These are phyloP conservation scores for Melanostoma mellinum DNA, from an alignment of 2,888 invertebrate genomes.

Conservation along the genomic window DNA sequence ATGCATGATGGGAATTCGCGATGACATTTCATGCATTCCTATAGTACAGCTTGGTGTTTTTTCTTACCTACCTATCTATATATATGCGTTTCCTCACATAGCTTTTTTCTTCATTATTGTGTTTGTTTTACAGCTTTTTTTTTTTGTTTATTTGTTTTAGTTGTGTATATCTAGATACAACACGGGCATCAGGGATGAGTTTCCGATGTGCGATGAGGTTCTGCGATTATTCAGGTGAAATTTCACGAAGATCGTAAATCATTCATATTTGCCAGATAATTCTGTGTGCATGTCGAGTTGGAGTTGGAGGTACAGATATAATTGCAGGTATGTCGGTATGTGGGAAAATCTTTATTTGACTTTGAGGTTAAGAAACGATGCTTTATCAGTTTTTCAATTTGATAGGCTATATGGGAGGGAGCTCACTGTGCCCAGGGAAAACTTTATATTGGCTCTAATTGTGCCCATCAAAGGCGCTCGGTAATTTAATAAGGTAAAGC, in stretches of 20 bases:
- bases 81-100: slow-evolving; percentile 12
- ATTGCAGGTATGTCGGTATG: slow-evolving; percentile 12
- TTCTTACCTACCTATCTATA: slow-evolving; percentile 1
- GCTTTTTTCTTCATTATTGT: slow-evolving; percentile 14
- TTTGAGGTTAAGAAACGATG: background rate
- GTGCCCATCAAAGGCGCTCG: too few relatives aligned
- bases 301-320: slow-evolving; percentile 16
- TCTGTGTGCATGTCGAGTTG: slow-evolving; percentile 33
- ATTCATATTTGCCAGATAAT: slow-evolving; percentile 55
- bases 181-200: slow-evolving; percentile 37
- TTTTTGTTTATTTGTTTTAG: slow-evolving; percentile 24
- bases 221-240: slow-evolving; percentile 53
- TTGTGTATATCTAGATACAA: background rate
- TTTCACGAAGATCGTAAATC: slow-evolving; percentile 53
- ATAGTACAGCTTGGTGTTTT: slow-evolving; percentile 60
- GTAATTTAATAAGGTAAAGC: too few relatives aligned
- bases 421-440: too few relatives aligned
- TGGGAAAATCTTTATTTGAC: slow-evolving; percentile 22
- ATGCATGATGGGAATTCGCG: slow-evolving; percentile 74
- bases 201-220: slow-evolving; percentile 44
- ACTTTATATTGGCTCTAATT: too few relatives aligned
- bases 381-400: background rate
- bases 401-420: too few relatives aligned
- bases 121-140: slow-evolving; percentile 37
- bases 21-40: slow-evolving; percentile 72